Base-by-base conservation (phyloP, 2,113 vertebrate genomes). In the Kryptolebias marmoratus region DNA sequence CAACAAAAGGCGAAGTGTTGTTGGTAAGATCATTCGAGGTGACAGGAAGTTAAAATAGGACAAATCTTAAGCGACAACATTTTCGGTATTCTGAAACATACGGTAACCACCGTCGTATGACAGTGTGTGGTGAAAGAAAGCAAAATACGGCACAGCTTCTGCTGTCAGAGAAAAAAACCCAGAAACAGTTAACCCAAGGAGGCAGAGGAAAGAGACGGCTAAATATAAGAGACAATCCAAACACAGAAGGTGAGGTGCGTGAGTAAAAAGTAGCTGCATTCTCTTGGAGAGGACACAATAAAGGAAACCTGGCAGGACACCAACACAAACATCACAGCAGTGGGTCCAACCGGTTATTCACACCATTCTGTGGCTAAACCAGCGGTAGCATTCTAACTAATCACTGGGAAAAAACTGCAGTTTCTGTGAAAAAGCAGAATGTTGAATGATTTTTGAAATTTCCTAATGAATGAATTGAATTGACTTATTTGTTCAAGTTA, bases 281-380 rank as follows among this genome's bases (percentile, higher is more conserved):
- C 75, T 67, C 42, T 45, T 72, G 30, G 54, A 83, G n/a, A 76
- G 80, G 85, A 87, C 80, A 56, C 28, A 22, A 30, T 69, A 22
- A 39, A 73, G 62, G 62, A 84, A 87, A 62, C 54, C 12, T 71
- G 71, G 42, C 52, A 55, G 28, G 73, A 62, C 48, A 55, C 32
- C 53, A 60, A 45, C n/a, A 68, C 59, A 67, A 82, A 81, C 77
- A 81, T 49, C 13, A n/a, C 49, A 22, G 53, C n/a, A 58, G 57
- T 10, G 27, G 53, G 59, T 18, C 22, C 18, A 44, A 10, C 45
- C 7, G 45, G 2, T 60, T 11, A 4, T n/a, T 28, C 58, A 60
- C 18, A 22, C 11, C 49, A 45, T 31, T 32, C 32, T 64, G 22
- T 13, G 52, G 14, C 13, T 36, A 27, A 18, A 22, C 67, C 15